Conservation (phyloP, 2,113 vertebrate species). For the Ochotona curzoniae region DNA sequence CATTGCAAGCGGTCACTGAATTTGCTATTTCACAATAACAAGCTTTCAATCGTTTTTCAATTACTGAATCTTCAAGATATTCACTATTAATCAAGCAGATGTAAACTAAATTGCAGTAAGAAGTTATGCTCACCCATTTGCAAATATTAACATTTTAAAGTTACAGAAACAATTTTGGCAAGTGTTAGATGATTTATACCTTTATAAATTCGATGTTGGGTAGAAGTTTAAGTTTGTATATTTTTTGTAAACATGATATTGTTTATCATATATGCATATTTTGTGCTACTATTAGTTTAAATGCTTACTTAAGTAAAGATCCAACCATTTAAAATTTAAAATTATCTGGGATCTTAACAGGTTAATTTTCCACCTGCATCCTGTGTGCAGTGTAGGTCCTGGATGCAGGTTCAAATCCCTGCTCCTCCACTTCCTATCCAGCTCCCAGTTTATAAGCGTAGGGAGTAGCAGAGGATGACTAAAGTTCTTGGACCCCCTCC, state of each 20-base stretch:
- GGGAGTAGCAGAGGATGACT: too few species aligned
- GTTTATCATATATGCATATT: not conserved
- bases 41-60: too few species aligned
- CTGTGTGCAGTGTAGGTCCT: too few species aligned
- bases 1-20: too few species aligned
- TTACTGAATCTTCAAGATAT: too few species aligned
- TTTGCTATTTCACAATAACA: too few species aligned
- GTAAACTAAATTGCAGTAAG: not conserved
- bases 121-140: not conserved
- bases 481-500: too few species aligned
- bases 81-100: not conserved
- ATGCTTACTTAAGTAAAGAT: constrained; percentile 1
- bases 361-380: too few species aligned
- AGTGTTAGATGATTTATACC: not conserved
- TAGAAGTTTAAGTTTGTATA: not conserved
- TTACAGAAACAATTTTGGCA: not conserved
- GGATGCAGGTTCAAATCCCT: too few species aligned
- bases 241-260: not conserved
- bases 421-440: too few species aligned
- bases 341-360: too few species aligned
- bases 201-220: not conserved
- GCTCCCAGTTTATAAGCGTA: too few species aligned
- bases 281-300: not conserved
- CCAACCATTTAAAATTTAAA: not conserved
- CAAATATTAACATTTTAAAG: not conserved